These are phyloP conservation scores for Falco naumanni DNA, from an alignment of 2,797 vertebrate genomes.

Conservation along the genomic window DNA sequence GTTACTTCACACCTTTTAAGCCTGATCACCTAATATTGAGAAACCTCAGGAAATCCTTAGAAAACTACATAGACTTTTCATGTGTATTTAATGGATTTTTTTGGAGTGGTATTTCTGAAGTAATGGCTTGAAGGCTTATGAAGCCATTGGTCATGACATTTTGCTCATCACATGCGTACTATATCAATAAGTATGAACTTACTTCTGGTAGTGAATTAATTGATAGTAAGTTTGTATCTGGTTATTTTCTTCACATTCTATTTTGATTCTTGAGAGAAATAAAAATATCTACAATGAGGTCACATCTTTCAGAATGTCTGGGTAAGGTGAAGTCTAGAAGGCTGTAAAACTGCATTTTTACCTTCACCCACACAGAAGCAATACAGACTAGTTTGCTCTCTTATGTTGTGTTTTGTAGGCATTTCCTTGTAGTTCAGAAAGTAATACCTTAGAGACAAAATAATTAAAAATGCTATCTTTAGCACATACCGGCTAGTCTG, in stretches of 20 bases:
- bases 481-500: background rate
- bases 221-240: background rate
- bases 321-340: conserved; percentile 55
- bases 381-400: background rate
- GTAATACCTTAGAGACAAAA: conserved; percentile 9
- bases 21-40: background rate
- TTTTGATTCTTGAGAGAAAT: conserved; percentile 36
- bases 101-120: background rate
- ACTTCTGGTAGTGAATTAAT: background rate
- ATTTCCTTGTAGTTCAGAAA: background rate
- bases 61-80: background rate
- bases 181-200: background rate
- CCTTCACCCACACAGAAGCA: background rate
- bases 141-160: background rate
- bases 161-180: background rate
- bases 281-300: conserved; percentile 43
- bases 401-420: background rate
- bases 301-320: conserved; percentile 37
- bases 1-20: background rate
- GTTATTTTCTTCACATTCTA: conserved; percentile 5
- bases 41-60: background rate
- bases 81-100: background rate
- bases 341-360: conserved; percentile 34
- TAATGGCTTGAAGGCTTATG: background rate
- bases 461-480: background rate